phyloP scores from a whole-genome alignment of 2,888 invertebrate species.

The Archips crataeganus region DNA sequence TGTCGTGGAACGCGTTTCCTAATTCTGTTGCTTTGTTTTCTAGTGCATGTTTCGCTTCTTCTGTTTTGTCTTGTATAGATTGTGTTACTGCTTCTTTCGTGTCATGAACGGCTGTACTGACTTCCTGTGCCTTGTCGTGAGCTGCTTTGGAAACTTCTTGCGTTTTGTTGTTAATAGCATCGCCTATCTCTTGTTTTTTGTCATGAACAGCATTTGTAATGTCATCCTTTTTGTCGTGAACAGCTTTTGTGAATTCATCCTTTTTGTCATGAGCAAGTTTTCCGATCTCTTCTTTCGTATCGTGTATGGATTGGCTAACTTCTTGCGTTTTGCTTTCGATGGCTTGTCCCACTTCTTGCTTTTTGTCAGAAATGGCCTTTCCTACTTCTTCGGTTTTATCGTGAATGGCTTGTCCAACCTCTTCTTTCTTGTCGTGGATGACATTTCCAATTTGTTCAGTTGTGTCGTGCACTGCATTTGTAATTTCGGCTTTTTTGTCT shows the following conservation, averaged over 20 bases:
- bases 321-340: constrained; percentile 46
- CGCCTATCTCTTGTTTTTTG: constrained; percentile 56
- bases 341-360: constrained; percentile 54
- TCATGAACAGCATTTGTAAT: constrained; percentile 51
- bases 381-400: constrained; percentile 48
- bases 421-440: constrained; percentile 46
- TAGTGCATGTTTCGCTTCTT: constrained; percentile 46
- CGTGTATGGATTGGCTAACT: constrained; percentile 31
- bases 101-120: constrained; percentile 24
- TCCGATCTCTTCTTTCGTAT: constrained; percentile 48
- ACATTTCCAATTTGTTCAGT: constrained; percentile 48
- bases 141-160: constrained; percentile 50
- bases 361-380: constrained; percentile 55
- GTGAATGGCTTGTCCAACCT: constrained; percentile 44
- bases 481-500: constrained; percentile 44
- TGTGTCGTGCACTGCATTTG: constrained; percentile 43
- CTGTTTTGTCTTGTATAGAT: constrained; percentile 30
- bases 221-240: constrained; percentile 48
- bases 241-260: constrained; percentile 16
- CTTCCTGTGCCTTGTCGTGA: constrained; percentile 45
- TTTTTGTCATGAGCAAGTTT: constrained; percentile 47
- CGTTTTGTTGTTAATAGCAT: constrained; percentile 56
- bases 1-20: constrained; percentile 48
- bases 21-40: constrained; percentile 47
- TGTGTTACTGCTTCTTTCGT: constrained; percentile 46